Percentiles rank a stretch among this genome's conserved stretches.
phyloP scores from a whole-genome alignment of 2,113 vertebrate species.

The Meriones unguiculatus region DNA sequence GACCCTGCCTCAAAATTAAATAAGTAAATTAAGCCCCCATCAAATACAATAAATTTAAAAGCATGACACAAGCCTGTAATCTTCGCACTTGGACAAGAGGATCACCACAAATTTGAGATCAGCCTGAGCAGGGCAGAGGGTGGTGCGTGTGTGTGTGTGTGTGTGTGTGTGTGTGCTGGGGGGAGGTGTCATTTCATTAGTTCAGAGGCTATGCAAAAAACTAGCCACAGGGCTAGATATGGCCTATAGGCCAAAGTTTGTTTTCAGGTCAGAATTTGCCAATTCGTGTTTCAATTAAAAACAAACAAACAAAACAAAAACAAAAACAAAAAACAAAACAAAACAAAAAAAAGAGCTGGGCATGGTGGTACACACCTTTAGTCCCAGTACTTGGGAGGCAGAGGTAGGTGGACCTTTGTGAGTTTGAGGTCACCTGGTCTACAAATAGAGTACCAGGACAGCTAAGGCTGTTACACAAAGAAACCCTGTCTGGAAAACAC shows the following conservation, averaged over 20 bases:
- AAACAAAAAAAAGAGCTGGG: not conserved
- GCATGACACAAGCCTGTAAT: not conserved
- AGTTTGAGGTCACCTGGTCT: not conserved
- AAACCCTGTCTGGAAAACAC: not conserved
- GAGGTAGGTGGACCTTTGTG: not conserved
- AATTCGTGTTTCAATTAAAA: not conserved
- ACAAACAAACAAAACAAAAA: too few species aligned
- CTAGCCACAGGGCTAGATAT: not conserved
- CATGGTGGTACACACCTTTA: not conserved
- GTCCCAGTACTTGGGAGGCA: not conserved
- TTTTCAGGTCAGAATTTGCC: slow-evolving; percentile 13
- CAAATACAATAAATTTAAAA: not conserved
- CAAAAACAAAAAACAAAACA: too few species aligned
- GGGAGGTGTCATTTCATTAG: not conserved
- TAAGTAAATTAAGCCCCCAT: not conserved
- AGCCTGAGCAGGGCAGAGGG: not conserved
- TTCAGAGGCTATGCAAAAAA: slow-evolving; percentile 29
- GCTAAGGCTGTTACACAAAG: too few species aligned
- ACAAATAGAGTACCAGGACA: too few species aligned
- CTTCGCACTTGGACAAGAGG: not conserved
- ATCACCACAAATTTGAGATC: not conserved
- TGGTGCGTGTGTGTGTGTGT: too few species aligned
- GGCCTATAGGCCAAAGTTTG: not conserved
- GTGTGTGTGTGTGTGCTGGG: too few species aligned
- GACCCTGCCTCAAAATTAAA: not conserved